Evolutionary conservation across 2,113 vertebrate genomes (phyloP).

Genomic region (Rhinichthys klamathensis): DNA sequence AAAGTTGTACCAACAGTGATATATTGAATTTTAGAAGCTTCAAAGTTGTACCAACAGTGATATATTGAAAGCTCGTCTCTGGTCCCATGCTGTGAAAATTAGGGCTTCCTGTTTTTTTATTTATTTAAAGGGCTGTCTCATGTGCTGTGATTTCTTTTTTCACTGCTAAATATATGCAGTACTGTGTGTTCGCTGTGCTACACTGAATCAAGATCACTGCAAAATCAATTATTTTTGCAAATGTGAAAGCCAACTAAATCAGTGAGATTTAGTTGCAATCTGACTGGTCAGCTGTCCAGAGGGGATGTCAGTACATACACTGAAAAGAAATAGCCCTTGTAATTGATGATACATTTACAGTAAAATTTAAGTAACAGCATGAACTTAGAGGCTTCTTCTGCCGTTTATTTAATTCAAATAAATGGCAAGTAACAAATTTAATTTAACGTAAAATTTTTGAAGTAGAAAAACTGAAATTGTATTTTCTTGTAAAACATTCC

Average conservation of each 20-base stretch:
- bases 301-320: background rate
- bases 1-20: background rate
- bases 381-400: no score
- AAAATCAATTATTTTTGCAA: conserved; percentile 6
- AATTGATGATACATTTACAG: no score
- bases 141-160: background rate
- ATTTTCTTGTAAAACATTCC: no score
- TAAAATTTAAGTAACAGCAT: no score
- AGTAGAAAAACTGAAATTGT: no score
- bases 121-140: background rate
- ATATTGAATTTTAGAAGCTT: no score
- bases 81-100: conserved; percentile 5
- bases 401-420: no score
- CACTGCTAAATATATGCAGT: conserved; percentile 4
- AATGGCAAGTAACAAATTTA: no score
- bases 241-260: background rate
- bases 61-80: background rate
- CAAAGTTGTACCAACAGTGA: no score
- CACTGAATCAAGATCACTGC: background rate
- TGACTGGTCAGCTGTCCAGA: background rate
- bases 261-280: background rate
- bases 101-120: background rate
- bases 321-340: no score
- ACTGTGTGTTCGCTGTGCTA: background rate
- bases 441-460: no score